Conservation (phyloP, 2,113 vertebrate genomes). For the Tenebrosternarchus preto region DNA sequence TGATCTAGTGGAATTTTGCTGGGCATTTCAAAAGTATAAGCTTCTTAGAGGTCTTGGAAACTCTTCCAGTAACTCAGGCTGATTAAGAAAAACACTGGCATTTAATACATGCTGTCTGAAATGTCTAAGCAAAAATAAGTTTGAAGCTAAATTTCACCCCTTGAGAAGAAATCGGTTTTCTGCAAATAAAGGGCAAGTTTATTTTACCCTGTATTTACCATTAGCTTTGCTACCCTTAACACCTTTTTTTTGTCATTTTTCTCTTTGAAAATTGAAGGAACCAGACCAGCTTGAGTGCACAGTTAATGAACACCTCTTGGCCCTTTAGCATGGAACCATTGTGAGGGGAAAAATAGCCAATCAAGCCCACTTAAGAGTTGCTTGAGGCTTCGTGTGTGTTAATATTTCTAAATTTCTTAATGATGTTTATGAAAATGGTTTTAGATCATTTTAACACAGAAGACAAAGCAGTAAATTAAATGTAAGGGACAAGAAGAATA, state of each 20-base stretch:
- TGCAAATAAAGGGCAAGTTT: slow-evolving; percentile 6
- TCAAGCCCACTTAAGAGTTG: slow-evolving; percentile 16
- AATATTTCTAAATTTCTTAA: slow-evolving; percentile 6
- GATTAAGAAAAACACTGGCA: not conserved
- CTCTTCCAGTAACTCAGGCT: too few relatives aligned
- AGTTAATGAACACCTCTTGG: slow-evolving; percentile 11
- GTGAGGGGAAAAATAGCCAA: slow-evolving; percentile 35
- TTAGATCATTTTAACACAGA: not conserved
- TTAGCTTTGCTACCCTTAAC: slow-evolving; percentile 21
- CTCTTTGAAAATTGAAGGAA: slow-evolving; percentile 4
- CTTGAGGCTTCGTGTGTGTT: slow-evolving; percentile 10
- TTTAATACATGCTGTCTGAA: not conserved
- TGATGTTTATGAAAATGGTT: slow-evolving; percentile 32
- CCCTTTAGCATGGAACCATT: slow-evolving; percentile 13
- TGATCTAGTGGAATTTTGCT: not conserved
- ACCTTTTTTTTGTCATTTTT: slow-evolving; percentile 13
- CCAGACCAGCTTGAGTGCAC: slow-evolving; percentile 3
- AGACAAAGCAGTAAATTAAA: slow-evolving; percentile 12
- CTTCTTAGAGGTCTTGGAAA: too few relatives aligned
- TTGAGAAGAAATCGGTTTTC: slow-evolving; percentile 16
- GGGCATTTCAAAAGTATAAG: too few relatives aligned
- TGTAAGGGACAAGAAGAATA: slow-evolving; percentile 12
- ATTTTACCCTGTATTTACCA: slow-evolving; percentile 24
- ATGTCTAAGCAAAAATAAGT: slow-evolving; percentile 8
- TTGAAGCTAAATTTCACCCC: not conserved